Percentiles rank a stretch among this genome's conserved stretches.
Evolutionary conservation across 2,888 invertebrate genomes (phyloP).

Genomic region (Marronus borbonicus): DNA sequence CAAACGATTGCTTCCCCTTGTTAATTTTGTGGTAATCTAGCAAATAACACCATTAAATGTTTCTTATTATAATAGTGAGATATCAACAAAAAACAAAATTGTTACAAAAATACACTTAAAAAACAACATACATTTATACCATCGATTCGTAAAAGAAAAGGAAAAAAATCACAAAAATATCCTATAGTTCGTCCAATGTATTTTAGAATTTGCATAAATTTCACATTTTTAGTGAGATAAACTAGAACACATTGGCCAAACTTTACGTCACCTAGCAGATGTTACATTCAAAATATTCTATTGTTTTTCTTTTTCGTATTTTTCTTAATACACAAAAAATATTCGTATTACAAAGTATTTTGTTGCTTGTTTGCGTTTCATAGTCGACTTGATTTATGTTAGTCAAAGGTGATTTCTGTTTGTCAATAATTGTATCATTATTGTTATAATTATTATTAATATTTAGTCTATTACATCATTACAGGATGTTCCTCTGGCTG

Average conservation of each 20-base stretch:
- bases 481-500: no score
- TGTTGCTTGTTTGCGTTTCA: background rate
- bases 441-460: background rate
- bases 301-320: background rate
- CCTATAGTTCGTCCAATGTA: background rate
- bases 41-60: background rate
- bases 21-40: background rate
- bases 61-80: slow-evolving; percentile 1
- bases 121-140: background rate
- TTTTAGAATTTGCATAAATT: background rate
- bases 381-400: background rate
- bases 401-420: no score
- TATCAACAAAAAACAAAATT: slow-evolving; percentile 11
- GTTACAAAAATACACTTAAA: background rate
- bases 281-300: background rate
- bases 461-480: background rate
- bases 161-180: no score
- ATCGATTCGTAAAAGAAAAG: background rate
- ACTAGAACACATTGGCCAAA: background rate
- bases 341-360: no score
- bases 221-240: background rate
- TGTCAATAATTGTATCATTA: background rate
- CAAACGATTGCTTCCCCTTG: background rate
- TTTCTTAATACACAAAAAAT: background rate
- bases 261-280: background rate